Percentiles rank a stretch among this genome's conserved stretches.
Evolutionary conservation across 2,113 vertebrate species (phyloP).

Genomic region (Daboia siamensis): DNA sequence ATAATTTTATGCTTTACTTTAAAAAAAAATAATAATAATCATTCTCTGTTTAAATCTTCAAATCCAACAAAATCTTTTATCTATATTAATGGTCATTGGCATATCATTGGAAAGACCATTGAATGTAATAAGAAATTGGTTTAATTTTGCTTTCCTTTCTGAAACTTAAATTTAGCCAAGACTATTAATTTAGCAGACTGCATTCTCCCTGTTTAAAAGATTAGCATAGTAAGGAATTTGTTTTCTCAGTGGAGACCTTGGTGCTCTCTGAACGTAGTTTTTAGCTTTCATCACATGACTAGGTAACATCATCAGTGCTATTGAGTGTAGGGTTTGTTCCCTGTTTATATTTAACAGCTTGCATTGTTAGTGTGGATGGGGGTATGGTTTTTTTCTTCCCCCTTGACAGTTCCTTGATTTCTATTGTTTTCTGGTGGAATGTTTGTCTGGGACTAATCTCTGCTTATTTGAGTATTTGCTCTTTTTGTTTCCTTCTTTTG

Average conservation of each 20-base stretch:
- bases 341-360: neutral
- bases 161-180: neutral
- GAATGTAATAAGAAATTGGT: neutral
- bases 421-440: neutral
- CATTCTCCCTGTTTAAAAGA: neutral
- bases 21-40: neutral
- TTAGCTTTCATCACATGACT: neutral
- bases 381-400: neutral
- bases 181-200: neutral
- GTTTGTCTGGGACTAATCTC: neutral
- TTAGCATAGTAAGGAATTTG: neutral
- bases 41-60: neutral
- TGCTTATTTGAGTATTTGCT: neutral
- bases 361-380: neutral
- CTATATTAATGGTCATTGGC: neutral
- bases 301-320: neutral
- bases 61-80: neutral
- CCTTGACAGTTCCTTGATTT: neutral
- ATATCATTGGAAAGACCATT: neutral
- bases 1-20: neutral
- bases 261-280: neutral
- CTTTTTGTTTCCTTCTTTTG: neutral
- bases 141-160: neutral
- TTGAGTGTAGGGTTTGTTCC: neutral
- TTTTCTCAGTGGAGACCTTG: neutral